Base-by-base conservation (phyloP, 2,888 invertebrate species). In the Dusona sp. region DNA sequence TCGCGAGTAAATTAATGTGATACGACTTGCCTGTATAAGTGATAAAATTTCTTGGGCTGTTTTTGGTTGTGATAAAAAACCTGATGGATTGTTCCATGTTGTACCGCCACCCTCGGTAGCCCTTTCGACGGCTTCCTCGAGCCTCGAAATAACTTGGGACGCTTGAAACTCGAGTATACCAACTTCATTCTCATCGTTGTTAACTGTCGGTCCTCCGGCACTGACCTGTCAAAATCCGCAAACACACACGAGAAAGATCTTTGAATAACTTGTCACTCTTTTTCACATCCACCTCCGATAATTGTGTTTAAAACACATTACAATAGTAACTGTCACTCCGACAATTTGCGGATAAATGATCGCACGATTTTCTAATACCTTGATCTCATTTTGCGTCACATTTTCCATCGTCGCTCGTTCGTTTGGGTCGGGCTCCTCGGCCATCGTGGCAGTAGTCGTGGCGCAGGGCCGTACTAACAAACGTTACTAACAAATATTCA, bases 111-210 rank as follows among this genome's bases (percentile, higher is more conserved):
- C 91, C 42, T 93, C 93, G 48, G 93, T 92, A 45, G 93, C 93
- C 48, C 90, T 93, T 78, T 93, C 96, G 7, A 95, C 96, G 83
- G 96, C 96, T 88, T 97, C 97, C 93, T 97, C 97, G 86, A 97
- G 93, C 61, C 97, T 95, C 84, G 96, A 96, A 79, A 97, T 96
- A 89, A 97, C 96, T 93, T 97, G 96, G 4, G 97, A 97, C 75
- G 97, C 96, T 94, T 97, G 96, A 94, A 97, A 95, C 93, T 97
- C 97, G 90, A 97, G 90, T 68, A 93, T 93, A 70, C 91, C 92
- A 29, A 94, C 91, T 83, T 93, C 91, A 88, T 90, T 93, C 68
- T 85, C 85, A 68, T 88, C 88, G 78, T 87, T 79, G 42, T 54
- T 73, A 83, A 88, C 88, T 88, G 88, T 45, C 67, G 65, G 88